Evolutionary conservation across 1,140 invertebrate species (phyloP).

Genomic region (Magallana ariakensis): DNA sequence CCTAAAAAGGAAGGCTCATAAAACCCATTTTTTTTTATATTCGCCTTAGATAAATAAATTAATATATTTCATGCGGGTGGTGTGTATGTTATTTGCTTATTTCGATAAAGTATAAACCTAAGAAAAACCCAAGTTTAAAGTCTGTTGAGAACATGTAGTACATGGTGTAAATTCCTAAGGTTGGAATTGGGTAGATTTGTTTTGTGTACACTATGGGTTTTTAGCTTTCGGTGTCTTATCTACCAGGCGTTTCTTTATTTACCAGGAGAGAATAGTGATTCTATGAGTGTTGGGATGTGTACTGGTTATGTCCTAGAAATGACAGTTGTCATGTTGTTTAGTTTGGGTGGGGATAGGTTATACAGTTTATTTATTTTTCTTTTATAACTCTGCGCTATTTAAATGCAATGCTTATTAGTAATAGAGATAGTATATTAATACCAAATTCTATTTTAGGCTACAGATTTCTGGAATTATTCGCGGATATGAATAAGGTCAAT

Average conservation of each 20-base stretch:
- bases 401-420: background rate
- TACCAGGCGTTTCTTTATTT: background rate
- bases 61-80: too few species aligned
- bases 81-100: background rate
- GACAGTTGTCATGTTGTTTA: background rate
- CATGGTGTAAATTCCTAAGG: background rate
- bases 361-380: background rate
- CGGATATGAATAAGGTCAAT: too few species aligned
- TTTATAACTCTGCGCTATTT: background rate
- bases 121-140: background rate
- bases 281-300: background rate
- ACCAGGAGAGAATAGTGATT: background rate
- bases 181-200: slow-evolving; percentile 17
- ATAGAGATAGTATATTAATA: background rate
- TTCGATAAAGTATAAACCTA: background rate
- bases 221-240: background rate
- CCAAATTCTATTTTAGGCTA: background rate
- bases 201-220: slow-evolving; percentile 14
- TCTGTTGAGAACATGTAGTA: background rate
- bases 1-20: too few species aligned
- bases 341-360: background rate
- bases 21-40: too few species aligned
- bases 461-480: too few species aligned
- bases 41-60: background rate
- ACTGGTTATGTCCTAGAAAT: background rate